Conservation (phyloP, 2,113 vertebrate genomes). For the Petrocephalus zakoni region DNA sequence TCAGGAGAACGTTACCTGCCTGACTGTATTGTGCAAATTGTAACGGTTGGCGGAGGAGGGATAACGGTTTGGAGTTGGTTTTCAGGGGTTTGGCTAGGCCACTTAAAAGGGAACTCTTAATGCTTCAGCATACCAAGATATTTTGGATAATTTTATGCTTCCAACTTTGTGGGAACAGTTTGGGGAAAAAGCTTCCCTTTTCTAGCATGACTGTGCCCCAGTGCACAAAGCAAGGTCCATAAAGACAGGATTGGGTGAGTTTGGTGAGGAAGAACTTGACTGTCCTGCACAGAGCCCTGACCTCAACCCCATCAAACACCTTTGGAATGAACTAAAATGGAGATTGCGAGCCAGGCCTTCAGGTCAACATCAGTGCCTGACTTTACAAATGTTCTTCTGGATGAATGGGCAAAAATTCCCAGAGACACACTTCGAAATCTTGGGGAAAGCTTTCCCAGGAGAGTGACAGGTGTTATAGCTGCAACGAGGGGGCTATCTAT, state of each 20-base stretch:
- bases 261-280: no score
- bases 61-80: neutral
- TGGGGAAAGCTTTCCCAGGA: neutral
- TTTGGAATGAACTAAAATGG: neutral
- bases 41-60: neutral
- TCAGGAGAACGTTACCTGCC: neutral
- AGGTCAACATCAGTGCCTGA: neutral
- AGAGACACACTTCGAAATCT: neutral
- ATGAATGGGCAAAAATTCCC: neutral
- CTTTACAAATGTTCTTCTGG: neutral
- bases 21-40: neutral
- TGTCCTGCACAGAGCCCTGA: no score
- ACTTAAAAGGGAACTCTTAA: no score
- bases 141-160: neutral
- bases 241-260: no score
- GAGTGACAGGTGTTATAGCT: neutral
- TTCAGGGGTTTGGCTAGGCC: neutral
- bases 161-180: neutral
- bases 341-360: neutral
- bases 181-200: no score
- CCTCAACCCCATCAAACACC: no score
- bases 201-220: neutral
- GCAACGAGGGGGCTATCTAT: no score
- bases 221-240: neutral
- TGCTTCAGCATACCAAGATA: no score